Conservation (phyloP, 2,113 vertebrate species). For the Chrysochloris asiatica region DNA sequence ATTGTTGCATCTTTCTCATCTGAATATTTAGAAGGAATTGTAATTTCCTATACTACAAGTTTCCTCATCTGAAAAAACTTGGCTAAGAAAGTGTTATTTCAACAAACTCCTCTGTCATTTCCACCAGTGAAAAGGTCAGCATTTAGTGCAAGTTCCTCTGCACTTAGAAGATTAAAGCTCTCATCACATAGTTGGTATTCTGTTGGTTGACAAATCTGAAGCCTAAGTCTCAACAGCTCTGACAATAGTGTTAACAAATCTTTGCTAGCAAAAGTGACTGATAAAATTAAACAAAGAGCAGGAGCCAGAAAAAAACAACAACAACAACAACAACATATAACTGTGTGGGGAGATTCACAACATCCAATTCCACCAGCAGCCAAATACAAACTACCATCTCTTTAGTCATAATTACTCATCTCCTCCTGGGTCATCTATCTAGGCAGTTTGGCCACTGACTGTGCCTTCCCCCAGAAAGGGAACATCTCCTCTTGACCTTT, state of each 20-base stretch:
- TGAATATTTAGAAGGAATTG: background rate
- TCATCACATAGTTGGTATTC: background rate
- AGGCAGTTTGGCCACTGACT: background rate
- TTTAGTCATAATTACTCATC: background rate
- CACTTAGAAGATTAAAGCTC: background rate
- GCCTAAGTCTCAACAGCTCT: background rate
- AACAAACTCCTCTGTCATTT: background rate
- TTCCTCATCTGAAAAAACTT: background rate
- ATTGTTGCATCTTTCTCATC: background rate
- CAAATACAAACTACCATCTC: background rate
- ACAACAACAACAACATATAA: too few species aligned
- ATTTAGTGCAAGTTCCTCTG: background rate
- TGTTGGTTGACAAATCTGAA: background rate
- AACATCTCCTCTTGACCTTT: background rate
- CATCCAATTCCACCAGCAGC: too few species aligned
- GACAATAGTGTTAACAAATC: background rate
- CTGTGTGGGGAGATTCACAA: background rate
- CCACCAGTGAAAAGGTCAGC: background rate
- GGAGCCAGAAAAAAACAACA: rapidly evolving
- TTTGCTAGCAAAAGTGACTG: background rate
- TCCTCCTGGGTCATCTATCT: background rate
- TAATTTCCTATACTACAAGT: background rate
- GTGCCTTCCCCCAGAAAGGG: background rate
- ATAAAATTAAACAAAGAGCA: background rate
- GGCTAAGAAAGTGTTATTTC: background rate